phyloP scores from a whole-genome alignment of 2,113 vertebrate genomes.

The Gobius niger region DNA sequence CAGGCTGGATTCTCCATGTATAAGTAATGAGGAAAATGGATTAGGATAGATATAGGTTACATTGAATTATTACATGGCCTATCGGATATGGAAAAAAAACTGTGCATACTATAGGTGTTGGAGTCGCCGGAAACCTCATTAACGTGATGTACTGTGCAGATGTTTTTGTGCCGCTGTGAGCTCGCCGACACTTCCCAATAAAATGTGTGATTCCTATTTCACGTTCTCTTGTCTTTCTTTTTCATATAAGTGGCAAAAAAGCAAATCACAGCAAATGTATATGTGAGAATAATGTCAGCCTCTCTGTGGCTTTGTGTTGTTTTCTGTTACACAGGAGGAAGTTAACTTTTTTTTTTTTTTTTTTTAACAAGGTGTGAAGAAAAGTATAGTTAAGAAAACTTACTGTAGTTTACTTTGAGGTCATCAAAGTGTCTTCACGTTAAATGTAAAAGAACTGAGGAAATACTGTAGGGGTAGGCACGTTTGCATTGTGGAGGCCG shows the following conservation, averaged over 20 bases:
- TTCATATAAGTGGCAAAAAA: neutral
- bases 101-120: neutral
- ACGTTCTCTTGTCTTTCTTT: slow-evolving; percentile 21
- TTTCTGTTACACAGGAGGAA: neutral
- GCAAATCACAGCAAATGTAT: neutral
- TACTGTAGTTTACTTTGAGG: no score
- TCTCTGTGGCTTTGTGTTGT: neutral
- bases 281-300: neutral
- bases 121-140: slow-evolving; percentile 55
- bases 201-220: slow-evolving; percentile 56
- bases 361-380: no score
- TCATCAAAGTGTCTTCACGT: no score
- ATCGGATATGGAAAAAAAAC: slow-evolving; percentile 28
- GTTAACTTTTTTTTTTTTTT: no score
- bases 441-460: no score
- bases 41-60: slow-evolving; percentile 33
- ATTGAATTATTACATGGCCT: slow-evolving; percentile 47
- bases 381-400: no score
- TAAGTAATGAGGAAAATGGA: slow-evolving; percentile 56
- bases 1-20: slow-evolving; percentile 23
- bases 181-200: slow-evolving; percentile 63
- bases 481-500: no score
- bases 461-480: no score
- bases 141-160: slow-evolving; percentile 57
- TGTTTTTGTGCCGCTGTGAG: slow-evolving; percentile 55